A percentile compares a stretch with the other conserved stretches of the same genome.
Evolutionary conservation across 2,797 vertebrate genomes (phyloP).

Genomic region (Crax fasciolata): DNA sequence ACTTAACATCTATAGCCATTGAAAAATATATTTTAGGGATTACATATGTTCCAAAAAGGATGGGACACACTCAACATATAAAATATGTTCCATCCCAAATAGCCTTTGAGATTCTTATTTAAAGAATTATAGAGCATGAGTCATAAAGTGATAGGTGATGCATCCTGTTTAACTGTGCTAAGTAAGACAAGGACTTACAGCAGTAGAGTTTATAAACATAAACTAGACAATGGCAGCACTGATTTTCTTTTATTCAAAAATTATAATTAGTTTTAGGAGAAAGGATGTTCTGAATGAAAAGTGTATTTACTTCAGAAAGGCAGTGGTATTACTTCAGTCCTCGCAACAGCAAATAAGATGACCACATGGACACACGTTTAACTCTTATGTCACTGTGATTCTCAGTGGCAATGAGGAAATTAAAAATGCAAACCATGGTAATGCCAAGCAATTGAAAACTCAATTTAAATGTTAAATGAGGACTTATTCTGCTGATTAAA

Average conservation of each 20-base stretch:
- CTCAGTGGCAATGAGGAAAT: not conserved
- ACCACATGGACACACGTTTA: not conserved
- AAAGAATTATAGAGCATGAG: not conserved
- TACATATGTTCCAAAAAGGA: not conserved
- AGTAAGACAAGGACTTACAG: not conserved
- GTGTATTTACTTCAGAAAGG: not conserved
- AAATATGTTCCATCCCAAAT: not conserved
- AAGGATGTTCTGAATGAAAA: not conserved
- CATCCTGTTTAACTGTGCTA: not conserved
- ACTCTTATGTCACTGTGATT: not conserved
- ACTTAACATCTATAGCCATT: not conserved
- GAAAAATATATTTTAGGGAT: not conserved
- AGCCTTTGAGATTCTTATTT: not conserved
- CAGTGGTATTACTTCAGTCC: not conserved
- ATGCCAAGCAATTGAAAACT: not conserved
- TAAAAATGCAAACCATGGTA: not conserved
- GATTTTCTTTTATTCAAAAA: not conserved
- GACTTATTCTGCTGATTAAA: not conserved
- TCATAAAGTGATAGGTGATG: not conserved
- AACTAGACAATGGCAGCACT: not conserved
- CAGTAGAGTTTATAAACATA: not conserved
- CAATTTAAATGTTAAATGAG: not conserved
- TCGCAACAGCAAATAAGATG: not conserved
- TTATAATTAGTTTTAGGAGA: not conserved
- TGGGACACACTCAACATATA: not conserved